Base-by-base conservation (phyloP, 2,888 invertebrate species). In the Erannis defoliaria region DNA sequence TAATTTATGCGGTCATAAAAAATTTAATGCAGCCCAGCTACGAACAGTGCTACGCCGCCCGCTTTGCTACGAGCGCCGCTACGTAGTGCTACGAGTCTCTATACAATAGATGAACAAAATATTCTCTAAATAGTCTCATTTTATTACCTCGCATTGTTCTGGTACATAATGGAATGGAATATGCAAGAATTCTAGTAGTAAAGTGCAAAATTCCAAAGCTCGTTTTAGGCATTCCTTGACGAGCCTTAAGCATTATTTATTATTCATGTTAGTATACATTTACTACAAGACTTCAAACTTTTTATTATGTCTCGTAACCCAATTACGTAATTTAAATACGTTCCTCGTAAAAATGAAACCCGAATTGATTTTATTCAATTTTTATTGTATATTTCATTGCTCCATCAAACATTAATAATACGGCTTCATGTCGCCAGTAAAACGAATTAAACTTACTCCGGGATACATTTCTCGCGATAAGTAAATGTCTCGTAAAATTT, bases 1-100 rank as follows among this genome's bases (percentile, higher is more conserved):
- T 62, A 56, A 68, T 71, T 71, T 71, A 69, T 68, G 57, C 33
- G 53, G 55, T 56, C 65, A 64, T 71, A 68, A 72, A 71, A 64
- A 58, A 37, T 60, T 64, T 68, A 66, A 69, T 70, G 67, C 62
- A 59, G 33, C 42, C n/a, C n/a, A 19, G 63, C 58, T 64, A 51
- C 58, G 45, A 45, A 37, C 26, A 16, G 12, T 29, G 31, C 53
- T 43, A 38, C 62, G 56, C 40, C 12, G 1, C 42, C 12, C 21
- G 12, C 21, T 2, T 21, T 18, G 46, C 40, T 45, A 42, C 40
- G 48, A 40, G 16, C 53, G 31, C 46, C 16, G 54, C 54, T 53
- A 42, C 42, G 42, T n/a, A 21, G n/a, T 21, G 62, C 55, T 58
- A 63, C 57, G 42, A 10, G 37, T 29, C 37, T 8, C 51, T 1